Evolutionary conservation across 2,797 vertebrate species (phyloP), one percentile per base, ranked within the genome.

Genomic region (Heterohyrax brucei): DNA sequence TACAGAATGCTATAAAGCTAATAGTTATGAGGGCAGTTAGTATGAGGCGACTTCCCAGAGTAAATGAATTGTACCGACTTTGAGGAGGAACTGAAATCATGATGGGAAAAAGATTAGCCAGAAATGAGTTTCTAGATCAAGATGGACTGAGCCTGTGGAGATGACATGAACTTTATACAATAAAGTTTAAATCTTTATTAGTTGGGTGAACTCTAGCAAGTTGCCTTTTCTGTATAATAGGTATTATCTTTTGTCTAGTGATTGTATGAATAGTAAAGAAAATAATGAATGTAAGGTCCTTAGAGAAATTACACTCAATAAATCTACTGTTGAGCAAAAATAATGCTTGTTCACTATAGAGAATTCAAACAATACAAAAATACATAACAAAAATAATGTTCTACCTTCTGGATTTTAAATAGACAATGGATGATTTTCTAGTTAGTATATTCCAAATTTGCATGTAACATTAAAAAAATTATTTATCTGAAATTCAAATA

Each of bases 31-130:
- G 21, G 13, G 26, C 84, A 33, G 88, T 33, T 73, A 73, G 33
- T 30, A 72, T 84, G 82, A 68, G 26, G 1, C 39, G 72, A 87
- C 62, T 90, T 77, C 68, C 68, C 86, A 89, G 70, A 90, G 77
- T 61, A 84, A 76, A 78, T 72, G 50, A 84, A 77, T 81, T 77
- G 89, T 56, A 73, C 33, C 61, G 66, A 68, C 59, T 93, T 77
- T 82, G 56, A 88, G 39, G 77, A 10, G 21, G 44, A 93, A 87
- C 22, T 89, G 70, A 87, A 96, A 82, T 61, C 59, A 56, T 46
- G 80, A 53, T 85, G 59, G 75, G 39, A 84, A 79, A 18, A 30
- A 82, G 30, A 89, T 62, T 44, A 66, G 19, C 76, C 14, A 85
- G 61, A 62, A 85, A 81, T 50, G 44, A 91, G 3, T 4, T 82